Base-by-base conservation (phyloP, 2,888 invertebrate species). In the Caenorhabditis sulstoni region DNA sequence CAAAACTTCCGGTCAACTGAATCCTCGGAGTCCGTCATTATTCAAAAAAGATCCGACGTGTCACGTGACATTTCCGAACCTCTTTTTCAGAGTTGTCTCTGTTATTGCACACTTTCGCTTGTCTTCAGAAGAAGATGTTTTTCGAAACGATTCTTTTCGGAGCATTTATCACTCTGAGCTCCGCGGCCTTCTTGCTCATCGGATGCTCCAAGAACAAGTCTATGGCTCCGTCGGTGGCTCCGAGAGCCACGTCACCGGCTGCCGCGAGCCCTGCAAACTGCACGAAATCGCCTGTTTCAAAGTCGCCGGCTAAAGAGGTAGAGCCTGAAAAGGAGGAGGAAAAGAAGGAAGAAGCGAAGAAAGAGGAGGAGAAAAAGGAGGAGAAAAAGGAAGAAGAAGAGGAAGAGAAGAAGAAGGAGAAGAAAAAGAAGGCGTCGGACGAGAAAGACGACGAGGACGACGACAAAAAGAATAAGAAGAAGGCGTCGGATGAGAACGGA, bases 191-290 rank as follows among this genome's bases (percentile, higher is more conserved):
- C n/a, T n/a, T 70, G 20, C 12, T 61, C 53, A 37, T 45, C 22
- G 70, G 59, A 53, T 70, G 70, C 16, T 29, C 59, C 7, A 39
- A 29, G 14, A 7, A 29, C 7, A 70, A 68, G 41, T 53, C 44
- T 1, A 39, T 53, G 14, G 62, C 70, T 39, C 61, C 70, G 11
- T 37, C 70, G 8, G 70, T 71, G 20, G 47, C 70, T n/a, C 59
- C 59, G 20, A 18, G 37, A 39, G 44, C 12, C 45, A 11, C 41
- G 11, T 2, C 41, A 29, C 41, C 41, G 14, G 41, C 66, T 11
- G 55, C 37, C 0, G 59, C 35, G 8, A 2, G 37, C 35, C 29
- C 50, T 3, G 14, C 18, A 1, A 58, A 50, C 9, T n/a, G n/a
- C n/a, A 22, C 37, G 18, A 50, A 52, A 12, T 49, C 64, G 49